phyloP scores from a whole-genome alignment of 2,797 vertebrate genomes.

The Fringilla coelebs region DNA sequence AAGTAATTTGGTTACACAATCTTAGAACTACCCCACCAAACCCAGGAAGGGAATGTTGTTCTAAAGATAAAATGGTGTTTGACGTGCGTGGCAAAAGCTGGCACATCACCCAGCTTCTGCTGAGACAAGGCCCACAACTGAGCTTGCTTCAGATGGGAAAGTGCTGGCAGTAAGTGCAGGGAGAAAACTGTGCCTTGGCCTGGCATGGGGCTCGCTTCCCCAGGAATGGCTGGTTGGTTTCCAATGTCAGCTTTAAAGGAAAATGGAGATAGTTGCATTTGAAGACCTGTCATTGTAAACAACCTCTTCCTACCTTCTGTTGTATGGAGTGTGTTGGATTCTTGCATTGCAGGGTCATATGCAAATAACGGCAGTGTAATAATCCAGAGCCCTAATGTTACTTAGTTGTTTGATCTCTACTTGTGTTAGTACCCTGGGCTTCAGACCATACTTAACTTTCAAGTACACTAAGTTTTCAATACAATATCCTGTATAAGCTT shows the following conservation, averaged over 20 bases:
- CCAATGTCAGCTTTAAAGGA: neutral
- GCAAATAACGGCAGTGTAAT: neutral
- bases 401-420: neutral
- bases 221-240: neutral
- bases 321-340: neutral
- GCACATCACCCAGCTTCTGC: neutral
- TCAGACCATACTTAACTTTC: neutral
- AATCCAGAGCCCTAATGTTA: neutral
- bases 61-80: neutral
- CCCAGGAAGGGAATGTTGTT: neutral
- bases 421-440: neutral
- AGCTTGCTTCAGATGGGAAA: neutral
- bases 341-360: neutral
- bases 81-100: neutral
- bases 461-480: neutral
- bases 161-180: rapidly evolving
- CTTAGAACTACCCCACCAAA: neutral
- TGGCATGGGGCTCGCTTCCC: neutral
- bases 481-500: neutral
- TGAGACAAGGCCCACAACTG: neutral
- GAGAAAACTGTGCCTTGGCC: neutral
- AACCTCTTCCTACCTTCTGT: neutral
- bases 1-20: neutral
- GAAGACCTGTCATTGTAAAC: neutral
- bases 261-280: neutral